These are phyloP conservation scores for Streptopelia turtur DNA, from an alignment of 2,797 vertebrate species.

Conservation along the genomic window DNA sequence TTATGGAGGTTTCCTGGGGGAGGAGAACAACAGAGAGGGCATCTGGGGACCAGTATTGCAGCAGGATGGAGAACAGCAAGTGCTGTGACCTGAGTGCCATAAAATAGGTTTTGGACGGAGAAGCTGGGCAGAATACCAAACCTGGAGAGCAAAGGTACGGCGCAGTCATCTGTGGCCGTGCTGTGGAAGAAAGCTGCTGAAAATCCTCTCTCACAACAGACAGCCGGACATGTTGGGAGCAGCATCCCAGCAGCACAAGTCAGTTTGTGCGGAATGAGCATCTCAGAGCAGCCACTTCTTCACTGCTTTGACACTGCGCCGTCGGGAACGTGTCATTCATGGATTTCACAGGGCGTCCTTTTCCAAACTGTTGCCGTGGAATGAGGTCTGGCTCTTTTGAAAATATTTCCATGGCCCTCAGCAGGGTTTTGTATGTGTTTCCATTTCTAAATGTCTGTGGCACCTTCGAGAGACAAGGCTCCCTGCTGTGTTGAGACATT, in stretches of 20 bases:
- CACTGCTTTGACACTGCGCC: neutral
- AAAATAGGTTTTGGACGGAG: neutral
- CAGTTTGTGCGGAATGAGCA: accelerated
- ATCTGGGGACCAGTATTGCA: neutral
- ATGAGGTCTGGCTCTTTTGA: neutral
- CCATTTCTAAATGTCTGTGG: neutral
- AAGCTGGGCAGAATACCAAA: neutral
- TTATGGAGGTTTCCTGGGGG: neutral
- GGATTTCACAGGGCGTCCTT: neutral
- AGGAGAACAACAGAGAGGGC: neutral
- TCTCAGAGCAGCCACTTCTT: neutral
- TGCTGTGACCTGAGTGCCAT: neutral
- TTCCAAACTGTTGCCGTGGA: neutral
- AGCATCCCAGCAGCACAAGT: neutral
- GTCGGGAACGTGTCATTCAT: neutral
- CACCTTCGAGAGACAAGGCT: neutral
- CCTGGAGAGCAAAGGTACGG: neutral
- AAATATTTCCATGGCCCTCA: neutral
- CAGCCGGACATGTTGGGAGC: accelerated
- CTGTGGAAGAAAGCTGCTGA: neutral
- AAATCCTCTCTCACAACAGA: neutral
- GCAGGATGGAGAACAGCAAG: neutral
- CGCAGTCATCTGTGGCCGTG: neutral
- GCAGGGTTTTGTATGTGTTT: neutral
- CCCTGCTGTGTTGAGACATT: accelerated